Evolutionary conservation across 2,888 invertebrate genomes (phyloP).

Genomic region (Biston stratarius): DNA sequence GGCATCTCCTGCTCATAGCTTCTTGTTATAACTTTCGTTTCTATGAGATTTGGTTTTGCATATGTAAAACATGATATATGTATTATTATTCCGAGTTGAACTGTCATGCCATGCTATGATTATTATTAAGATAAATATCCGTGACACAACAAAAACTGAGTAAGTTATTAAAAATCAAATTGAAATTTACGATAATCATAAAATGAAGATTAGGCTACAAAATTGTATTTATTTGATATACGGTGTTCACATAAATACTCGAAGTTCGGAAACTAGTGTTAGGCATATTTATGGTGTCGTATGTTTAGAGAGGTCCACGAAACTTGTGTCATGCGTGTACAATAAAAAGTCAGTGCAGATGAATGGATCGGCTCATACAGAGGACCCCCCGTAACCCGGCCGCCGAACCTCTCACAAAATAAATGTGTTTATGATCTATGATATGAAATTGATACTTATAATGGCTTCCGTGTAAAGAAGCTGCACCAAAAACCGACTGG

Average conservation of each 20-base stretch:
- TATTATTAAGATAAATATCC: slow-evolving; percentile 48
- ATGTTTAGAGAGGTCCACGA: slow-evolving; percentile 68
- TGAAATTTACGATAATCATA: slow-evolving; percentile 81
- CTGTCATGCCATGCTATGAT: slow-evolving; percentile 28
- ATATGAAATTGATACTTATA: slow-evolving; percentile 86
- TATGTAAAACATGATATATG: neutral
- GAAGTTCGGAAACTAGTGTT: slow-evolving; percentile 67
- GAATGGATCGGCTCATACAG: slow-evolving; percentile 68
- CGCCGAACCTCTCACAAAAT: slow-evolving; percentile 63
- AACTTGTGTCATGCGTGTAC: slow-evolving; percentile 77
- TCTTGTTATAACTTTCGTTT: too few species aligned
- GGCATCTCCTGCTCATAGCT: too few species aligned
- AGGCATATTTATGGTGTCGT: slow-evolving; percentile 73
- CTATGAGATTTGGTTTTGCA: neutral
- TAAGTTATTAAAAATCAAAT: slow-evolving; percentile 83
- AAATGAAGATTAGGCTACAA: slow-evolving; percentile 78
- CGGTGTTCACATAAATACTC: slow-evolving; percentile 67
- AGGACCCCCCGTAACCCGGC: slow-evolving; percentile 79
- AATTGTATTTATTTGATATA: slow-evolving; percentile 73
- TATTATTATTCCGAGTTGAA: neutral
- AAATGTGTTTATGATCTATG: slow-evolving; percentile 85
- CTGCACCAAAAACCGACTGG: slow-evolving; percentile 73
- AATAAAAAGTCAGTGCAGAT: slow-evolving; percentile 78
- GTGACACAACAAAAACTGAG: slow-evolving; percentile 67
- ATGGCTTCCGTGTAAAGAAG: slow-evolving; percentile 85